Conservation (phyloP, 1,140 invertebrate species). For the Lucilia cuprina region DNA sequence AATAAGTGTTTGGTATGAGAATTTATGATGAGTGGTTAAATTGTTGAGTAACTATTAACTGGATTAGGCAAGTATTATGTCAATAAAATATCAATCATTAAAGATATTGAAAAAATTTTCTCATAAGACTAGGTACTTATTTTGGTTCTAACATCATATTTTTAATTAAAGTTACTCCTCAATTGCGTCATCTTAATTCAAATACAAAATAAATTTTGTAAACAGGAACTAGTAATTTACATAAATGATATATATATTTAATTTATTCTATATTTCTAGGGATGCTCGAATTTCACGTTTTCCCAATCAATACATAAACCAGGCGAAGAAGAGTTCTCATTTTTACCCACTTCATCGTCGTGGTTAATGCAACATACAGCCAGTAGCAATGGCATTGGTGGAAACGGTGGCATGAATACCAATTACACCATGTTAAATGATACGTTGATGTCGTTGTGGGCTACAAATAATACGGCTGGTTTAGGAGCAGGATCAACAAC, state of each 20-base stretch:
- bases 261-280: conserved; percentile 44
- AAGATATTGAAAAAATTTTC: too few relatives aligned
- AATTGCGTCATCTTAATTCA: too few relatives aligned
- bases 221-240: not conserved
- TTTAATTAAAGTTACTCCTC: too few relatives aligned
- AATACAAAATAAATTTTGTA: not conserved
- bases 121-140: too few relatives aligned
- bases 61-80: not conserved
- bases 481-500: not conserved
- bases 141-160: too few relatives aligned
- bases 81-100: too few relatives aligned
- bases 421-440: not conserved
- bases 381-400: conserved; percentile 36
- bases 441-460: not conserved
- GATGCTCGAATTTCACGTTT: conserved; percentile 73
- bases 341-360: conserved; percentile 38
- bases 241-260: not conserved
- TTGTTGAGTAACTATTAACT: not conserved
- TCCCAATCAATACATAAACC: conserved; percentile 62
- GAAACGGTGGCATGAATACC: not conserved
- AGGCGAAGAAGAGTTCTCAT: conserved; percentile 37
- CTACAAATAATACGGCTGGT: not conserved
- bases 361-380: conserved; percentile 52
- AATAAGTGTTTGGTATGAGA: not conserved
- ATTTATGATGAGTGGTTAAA: not conserved